Evolutionary conservation across 1,140 invertebrate species (phyloP).

Genomic region (Coenobita brevimanus): DNA sequence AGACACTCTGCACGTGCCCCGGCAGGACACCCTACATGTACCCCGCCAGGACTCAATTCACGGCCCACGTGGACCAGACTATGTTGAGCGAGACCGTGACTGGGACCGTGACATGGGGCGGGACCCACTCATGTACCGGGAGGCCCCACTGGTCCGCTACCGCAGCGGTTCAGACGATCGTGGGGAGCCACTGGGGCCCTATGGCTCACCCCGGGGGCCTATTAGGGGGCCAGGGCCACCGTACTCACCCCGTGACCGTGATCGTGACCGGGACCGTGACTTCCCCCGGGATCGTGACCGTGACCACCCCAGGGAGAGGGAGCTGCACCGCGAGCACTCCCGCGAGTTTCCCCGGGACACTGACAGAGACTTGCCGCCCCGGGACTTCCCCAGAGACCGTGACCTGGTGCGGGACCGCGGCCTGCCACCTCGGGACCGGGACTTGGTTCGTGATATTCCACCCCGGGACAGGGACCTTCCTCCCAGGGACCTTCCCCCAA

Average conservation of each 20-base stretch:
- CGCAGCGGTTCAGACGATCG: conserved; percentile 32
- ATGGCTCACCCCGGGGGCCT: conserved; percentile 49
- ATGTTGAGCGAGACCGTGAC: neutral
- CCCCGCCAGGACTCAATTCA: conserved; percentile 19
- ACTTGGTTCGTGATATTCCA: neutral
- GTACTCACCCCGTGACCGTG: neutral
- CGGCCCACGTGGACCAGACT: conserved; percentile 25
- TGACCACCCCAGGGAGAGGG: neutral
- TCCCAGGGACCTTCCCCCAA: neutral
- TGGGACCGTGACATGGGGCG: conserved; percentile 1
- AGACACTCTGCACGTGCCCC: too few species aligned
- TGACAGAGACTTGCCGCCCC: neutral
- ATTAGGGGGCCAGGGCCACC: neutral
- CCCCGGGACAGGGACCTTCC: conserved; percentile 14
- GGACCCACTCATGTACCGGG: conserved; percentile 19
- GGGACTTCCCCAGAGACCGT: conserved; percentile 21
- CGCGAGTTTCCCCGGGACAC: neutral
- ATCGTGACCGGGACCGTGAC: neutral
- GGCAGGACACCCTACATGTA: too few species aligned
- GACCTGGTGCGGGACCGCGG: neutral
- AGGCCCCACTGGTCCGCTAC: conserved; percentile 28
- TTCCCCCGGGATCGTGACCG: neutral
- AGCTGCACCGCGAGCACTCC: neutral
- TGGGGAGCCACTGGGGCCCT: conserved; percentile 34
- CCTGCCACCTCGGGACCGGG: neutral